Conservation (phyloP, 2,888 invertebrate species). For the Ormyrus labotus region DNA sequence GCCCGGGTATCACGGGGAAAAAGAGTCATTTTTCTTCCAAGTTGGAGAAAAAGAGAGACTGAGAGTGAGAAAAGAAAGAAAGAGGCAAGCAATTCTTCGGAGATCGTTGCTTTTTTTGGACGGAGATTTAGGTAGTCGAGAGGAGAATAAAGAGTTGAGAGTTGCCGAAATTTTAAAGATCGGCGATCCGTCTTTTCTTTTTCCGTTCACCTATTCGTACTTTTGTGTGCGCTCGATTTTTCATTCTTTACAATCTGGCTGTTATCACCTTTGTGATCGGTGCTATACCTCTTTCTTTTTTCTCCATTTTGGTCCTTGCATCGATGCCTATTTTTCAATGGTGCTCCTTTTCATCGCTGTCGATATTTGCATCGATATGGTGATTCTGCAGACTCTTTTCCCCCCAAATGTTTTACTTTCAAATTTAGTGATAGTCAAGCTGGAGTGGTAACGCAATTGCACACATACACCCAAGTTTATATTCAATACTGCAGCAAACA, state of each 20-base stretch:
- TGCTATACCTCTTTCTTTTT: background rate
- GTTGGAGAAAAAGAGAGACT: constrained; percentile 1
- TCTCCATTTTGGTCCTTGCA: no score
- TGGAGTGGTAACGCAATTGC: no score
- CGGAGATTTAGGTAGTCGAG: background rate
- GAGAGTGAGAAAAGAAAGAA: constrained; percentile 8
- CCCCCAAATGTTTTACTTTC: no score
- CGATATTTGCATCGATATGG: no score
- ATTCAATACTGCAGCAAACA: no score
- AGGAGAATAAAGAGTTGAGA: constrained; percentile 30
- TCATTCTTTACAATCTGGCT: background rate
- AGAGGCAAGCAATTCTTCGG: constrained; percentile 11
- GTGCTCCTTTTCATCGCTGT: no score
- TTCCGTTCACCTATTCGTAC: background rate
- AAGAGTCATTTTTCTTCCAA: constrained; percentile 10
- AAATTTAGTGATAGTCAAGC: no score
- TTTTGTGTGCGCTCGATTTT: background rate
- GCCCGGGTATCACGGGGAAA: constrained; percentile 7
- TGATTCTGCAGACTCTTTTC: no score
- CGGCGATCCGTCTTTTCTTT: background rate
- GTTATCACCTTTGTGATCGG: background rate
- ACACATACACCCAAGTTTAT: no score
- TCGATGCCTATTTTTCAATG: no score
- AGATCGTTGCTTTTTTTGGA: background rate
- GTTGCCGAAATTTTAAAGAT: constrained; percentile 7